Conservation (phyloP, 2,113 vertebrate genomes). For the Hippocampus guttulatus region DNA sequence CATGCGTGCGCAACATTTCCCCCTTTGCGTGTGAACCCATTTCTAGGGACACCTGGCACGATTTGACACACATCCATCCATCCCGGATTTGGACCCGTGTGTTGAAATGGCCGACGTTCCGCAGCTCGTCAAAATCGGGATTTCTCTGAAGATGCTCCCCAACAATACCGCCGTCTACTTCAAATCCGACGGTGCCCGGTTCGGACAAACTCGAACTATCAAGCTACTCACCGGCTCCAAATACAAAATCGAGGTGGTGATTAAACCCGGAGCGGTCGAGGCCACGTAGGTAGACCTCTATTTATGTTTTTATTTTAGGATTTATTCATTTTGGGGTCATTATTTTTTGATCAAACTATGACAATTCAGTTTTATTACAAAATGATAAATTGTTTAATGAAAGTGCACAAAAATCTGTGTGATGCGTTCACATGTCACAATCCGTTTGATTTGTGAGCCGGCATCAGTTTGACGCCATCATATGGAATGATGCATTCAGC, state of each 20-base stretch:
- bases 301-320: neutral
- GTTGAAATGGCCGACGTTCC: constrained; percentile 83
- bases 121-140: constrained; percentile 82
- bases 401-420: neutral
- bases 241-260: constrained; percentile 87
- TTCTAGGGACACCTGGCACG: neutral
- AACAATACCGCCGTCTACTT: constrained; percentile 88
- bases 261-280: constrained; percentile 83
- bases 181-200: constrained; percentile 92
- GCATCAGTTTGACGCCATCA: neutral
- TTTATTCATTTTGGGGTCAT: neutral
- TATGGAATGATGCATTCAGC: neutral
- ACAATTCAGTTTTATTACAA: neutral
- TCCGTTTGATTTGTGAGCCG: neutral
- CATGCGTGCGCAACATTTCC: constrained; percentile 12
- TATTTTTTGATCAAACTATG: neutral
- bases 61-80: neutral
- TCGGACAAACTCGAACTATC: constrained; percentile 94
- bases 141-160: constrained; percentile 89
- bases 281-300: constrained; percentile 80
- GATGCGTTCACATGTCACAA: neutral
- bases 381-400: neutral
- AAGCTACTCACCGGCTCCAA: constrained; percentile 94
- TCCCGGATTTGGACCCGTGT: neutral
- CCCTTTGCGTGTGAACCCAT: constrained; percentile 3